Base-by-base conservation (phyloP, 2,797 vertebrate species). In the Sebastiscus albofasciatus region DNA sequence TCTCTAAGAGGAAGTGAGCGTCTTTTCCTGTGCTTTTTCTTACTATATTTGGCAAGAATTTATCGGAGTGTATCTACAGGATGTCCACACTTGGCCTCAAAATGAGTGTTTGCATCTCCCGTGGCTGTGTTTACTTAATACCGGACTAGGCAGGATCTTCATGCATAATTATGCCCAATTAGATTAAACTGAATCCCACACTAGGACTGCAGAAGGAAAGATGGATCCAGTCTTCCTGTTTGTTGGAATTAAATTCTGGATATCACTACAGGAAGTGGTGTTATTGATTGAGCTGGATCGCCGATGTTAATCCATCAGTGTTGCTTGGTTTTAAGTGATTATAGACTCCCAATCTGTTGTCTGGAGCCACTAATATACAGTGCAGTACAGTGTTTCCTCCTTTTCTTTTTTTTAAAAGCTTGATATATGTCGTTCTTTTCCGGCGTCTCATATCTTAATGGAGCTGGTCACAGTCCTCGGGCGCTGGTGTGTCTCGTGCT, bases 91-190 rank as follows among this genome's bases (percentile, higher is more conserved):
- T 8, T 67, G 20, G 67, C 67, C 46, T 54, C 42, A 16, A 33
- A 72, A 61, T 36, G 60, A 75, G n/a, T 64, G 60, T 64, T 55
- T 72, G 36, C 55, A 5, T 84, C 68, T 85, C 79, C 64, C 4
- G 64, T 54, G 55, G 79, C 6, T 55, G 22, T 84, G 52, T 75
- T 85, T 64, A 42, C 64, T 80, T 5, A 72, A 27, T 24, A 46
- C 46, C 1, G 6, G 75, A 52, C 29, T 4, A 70, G 58, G 27
- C 56, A 2, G 49, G 62, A 13, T 33, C 72, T 73, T 77, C 75
- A 64, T 75, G 80, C 75, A 26, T 79, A 82, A 82, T 84, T 72
- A 76, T 34, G 26, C 20, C 58, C 55, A 65, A 77, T 85, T 76
- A 84, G 52, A 80, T 77, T 61, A 61, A 66, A 75, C 39, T 65